A percentile compares a stretch with the other conserved stretches of the same genome.
Conservation (phyloP, 2,888 invertebrate genomes). For the Tinea trinotella region DNA sequence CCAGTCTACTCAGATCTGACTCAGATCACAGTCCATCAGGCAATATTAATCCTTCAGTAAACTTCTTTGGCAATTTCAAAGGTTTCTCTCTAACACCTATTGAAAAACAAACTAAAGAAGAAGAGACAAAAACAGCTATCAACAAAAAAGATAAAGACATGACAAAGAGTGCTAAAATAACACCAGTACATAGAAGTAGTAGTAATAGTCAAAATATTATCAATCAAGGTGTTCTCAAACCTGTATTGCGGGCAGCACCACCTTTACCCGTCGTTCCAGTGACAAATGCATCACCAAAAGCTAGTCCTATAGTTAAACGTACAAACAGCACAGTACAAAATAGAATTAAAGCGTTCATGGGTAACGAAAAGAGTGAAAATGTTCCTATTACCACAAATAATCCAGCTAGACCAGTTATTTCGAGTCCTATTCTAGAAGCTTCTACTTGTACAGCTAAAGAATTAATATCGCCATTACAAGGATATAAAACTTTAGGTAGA, state of each 20-base stretch:
- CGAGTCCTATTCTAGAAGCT: constrained; percentile 84
- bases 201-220: constrained; percentile 51
- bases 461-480: constrained; percentile 75
- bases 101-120: constrained; percentile 51
- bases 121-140: constrained; percentile 28
- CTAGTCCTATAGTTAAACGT: constrained; percentile 49
- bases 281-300: constrained; percentile 40
- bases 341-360: constrained; percentile 58
- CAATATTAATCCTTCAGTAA: constrained; percentile 62
- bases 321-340: constrained; percentile 55
- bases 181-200: constrained; percentile 56
- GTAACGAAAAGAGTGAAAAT: constrained; percentile 54
- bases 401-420: constrained; percentile 82
- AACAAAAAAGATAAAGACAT: constrained; percentile 25
- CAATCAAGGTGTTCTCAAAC: constrained; percentile 46
- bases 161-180: constrained; percentile 70
- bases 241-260: constrained; percentile 74
- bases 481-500: constrained; percentile 72
- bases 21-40: constrained; percentile 60
- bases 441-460: constrained; percentile 87
- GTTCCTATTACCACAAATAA: constrained; percentile 65
- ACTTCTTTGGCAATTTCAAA: constrained; percentile 89
- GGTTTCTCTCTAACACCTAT: constrained; percentile 85
- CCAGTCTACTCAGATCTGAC: constrained; percentile 74
- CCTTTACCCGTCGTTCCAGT: constrained; percentile 74